phyloP scores from a whole-genome alignment of 2,888 invertebrate genomes.

The Cosmia trapezina region DNA sequence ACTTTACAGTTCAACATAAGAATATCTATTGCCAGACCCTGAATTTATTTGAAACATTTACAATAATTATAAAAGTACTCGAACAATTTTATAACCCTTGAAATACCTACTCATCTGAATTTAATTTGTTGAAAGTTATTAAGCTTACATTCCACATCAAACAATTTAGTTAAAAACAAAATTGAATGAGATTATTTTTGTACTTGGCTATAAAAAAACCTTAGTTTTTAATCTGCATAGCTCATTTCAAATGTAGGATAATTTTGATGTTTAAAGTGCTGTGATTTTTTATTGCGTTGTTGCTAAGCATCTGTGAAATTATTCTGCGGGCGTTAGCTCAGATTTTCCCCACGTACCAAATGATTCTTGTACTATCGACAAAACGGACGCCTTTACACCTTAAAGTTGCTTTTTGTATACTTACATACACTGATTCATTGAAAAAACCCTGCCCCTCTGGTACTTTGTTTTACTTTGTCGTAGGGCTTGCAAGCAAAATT shows the following conservation, averaged over 20 bases:
- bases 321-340: too few species aligned
- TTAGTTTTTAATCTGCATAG: slow-evolving; percentile 5
- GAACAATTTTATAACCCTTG: slow-evolving; percentile 2
- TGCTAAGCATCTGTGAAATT: neutral
- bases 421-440: too few species aligned
- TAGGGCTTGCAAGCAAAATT: too few species aligned
- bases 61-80: neutral
- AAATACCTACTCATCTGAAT: neutral
- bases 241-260: neutral
- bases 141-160: slow-evolving; percentile 14
- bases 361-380: too few species aligned
- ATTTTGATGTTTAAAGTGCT: neutral
- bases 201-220: neutral
- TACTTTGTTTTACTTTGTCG: too few species aligned
- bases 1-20: neutral
- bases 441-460: too few species aligned
- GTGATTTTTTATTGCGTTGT: too few species aligned
- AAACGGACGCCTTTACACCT: too few species aligned
- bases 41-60: neutral
- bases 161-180: slow-evolving; percentile 3
- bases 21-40: neutral
- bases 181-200: neutral
- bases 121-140: slow-evolving; percentile 6
- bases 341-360: neutral
- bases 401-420: too few species aligned